Evolutionary conservation across 1,140 invertebrate species (phyloP).

Genomic region (Sycophila sp.): DNA sequence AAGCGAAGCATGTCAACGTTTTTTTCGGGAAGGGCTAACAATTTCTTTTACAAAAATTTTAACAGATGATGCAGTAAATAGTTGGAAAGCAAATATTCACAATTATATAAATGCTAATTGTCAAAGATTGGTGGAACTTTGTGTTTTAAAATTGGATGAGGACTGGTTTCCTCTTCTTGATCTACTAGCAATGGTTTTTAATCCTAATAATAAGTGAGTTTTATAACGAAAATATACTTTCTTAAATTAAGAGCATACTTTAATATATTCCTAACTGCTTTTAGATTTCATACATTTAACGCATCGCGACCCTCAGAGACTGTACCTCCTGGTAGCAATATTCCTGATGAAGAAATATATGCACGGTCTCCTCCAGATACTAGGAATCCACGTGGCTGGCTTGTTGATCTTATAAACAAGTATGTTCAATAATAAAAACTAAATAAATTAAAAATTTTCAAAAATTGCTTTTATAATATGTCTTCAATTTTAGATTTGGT

Average conservation of each 20-base stretch:
- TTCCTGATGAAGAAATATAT: conserved; percentile 81
- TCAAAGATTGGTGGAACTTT: conserved; percentile 90
- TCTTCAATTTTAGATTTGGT: conserved; percentile 77
- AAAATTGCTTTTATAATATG: conserved; percentile 4
- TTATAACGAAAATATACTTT: not conserved
- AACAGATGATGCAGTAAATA: conserved; percentile 97
- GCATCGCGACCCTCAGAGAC: conserved; percentile 84
- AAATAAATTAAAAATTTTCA: conserved; percentile 32
- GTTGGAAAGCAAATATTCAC: conserved; percentile 98
- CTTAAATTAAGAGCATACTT: not conserved
- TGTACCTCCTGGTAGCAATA: conserved; percentile 71
- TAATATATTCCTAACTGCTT: conserved; percentile 43
- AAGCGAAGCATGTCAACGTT: conserved; percentile 91
- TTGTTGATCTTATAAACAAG: conserved; percentile 94
- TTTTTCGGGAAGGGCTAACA: conserved; percentile 94
- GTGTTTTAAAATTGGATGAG: conserved; percentile 88
- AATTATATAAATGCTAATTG: conserved; percentile 94
- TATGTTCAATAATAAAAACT: conserved; percentile 55
- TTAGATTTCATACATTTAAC: conserved; percentile 93
- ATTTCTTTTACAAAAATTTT: conserved; percentile 97
- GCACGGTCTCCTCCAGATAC: conserved; percentile 82
- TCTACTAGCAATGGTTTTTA: conserved; percentile 91
- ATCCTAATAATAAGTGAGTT: conserved; percentile 89
- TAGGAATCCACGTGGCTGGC: conserved; percentile 86
- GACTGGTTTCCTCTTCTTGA: conserved; percentile 95